Evolutionary conservation across 2,113 vertebrate species (phyloP).

Genomic region (Calyptommatus sinebrachiatus): DNA sequence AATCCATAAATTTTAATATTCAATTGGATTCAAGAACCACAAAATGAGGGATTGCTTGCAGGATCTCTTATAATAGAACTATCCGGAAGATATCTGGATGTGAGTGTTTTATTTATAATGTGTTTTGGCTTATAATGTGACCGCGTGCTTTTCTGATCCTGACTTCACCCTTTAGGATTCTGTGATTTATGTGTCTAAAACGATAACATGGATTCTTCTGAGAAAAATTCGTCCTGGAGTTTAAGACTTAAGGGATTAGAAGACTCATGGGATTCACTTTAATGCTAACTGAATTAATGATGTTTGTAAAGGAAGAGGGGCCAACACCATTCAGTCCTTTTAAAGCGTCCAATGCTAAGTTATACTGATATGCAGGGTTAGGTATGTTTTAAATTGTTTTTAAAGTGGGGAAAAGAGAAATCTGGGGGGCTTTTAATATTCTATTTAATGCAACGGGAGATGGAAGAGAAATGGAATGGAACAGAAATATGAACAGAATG

Average conservation of each 20-base stretch:
- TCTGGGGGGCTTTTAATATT: constrained; percentile 14
- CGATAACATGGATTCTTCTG: neutral
- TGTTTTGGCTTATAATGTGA: too few relatives aligned
- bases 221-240: neutral
- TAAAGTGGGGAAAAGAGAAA: neutral
- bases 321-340: neutral
- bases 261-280: neutral
- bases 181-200: neutral
- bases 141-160: too few relatives aligned
- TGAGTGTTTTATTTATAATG: too few relatives aligned
- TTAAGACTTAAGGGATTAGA: neutral
- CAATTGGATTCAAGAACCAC: too few relatives aligned
- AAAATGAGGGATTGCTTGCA: too few relatives aligned
- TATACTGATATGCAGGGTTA: constrained; percentile 11
- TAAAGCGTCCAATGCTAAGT: neutral
- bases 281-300: neutral
- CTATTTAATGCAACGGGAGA: constrained; percentile 1
- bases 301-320: neutral
- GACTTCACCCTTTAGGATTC: too few relatives aligned
- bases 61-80: too few relatives aligned
- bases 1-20: too few relatives aligned
- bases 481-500: constrained; percentile 24
- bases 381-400: constrained; percentile 23
- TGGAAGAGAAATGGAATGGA: neutral
- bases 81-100: too few relatives aligned